Conservation (phyloP, 1,140 invertebrate genomes). For the Drosophila erecta region DNA sequence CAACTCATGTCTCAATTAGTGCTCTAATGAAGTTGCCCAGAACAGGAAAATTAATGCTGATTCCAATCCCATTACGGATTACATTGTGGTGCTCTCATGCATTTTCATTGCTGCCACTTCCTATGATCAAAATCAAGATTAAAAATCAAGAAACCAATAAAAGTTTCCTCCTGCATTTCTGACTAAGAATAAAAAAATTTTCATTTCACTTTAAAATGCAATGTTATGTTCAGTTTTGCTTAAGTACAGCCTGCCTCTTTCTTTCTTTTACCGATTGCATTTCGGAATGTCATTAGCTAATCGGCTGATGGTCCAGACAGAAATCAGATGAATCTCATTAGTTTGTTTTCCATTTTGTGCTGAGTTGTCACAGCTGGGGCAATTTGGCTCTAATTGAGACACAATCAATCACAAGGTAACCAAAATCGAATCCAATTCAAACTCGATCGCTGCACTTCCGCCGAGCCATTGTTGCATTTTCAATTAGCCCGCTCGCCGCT, state of each 20-base stretch:
- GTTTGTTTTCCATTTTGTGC: slow-evolving; percentile 24
- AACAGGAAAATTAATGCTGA: slow-evolving; percentile 15
- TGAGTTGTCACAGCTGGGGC: slow-evolving; percentile 13
- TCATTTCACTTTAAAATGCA: neutral
- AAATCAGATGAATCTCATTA: slow-evolving; percentile 2
- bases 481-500: slow-evolving; percentile 59
- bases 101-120: neutral
- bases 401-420: slow-evolving; percentile 29
- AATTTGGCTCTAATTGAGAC: slow-evolving; percentile 54
- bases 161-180: neutral
- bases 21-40: slow-evolving; percentile 30
- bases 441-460: slow-evolving; percentile 50
- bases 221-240: no score
- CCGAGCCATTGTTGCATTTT: slow-evolving; percentile 41
- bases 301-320: slow-evolving; percentile 16
- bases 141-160: neutral
- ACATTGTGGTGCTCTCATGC: slow-evolving; percentile 7
- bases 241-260: no score
- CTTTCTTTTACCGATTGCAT: neutral
- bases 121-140: neutral
- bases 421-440: slow-evolving; percentile 41
- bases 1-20: slow-evolving; percentile 35
- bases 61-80: slow-evolving; percentile 12
- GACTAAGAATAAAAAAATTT: no score
- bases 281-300: slow-evolving; percentile 43